phyloP scores from a whole-genome alignment of 2,888 invertebrate species.

The Protodeltote pygarga region DNA sequence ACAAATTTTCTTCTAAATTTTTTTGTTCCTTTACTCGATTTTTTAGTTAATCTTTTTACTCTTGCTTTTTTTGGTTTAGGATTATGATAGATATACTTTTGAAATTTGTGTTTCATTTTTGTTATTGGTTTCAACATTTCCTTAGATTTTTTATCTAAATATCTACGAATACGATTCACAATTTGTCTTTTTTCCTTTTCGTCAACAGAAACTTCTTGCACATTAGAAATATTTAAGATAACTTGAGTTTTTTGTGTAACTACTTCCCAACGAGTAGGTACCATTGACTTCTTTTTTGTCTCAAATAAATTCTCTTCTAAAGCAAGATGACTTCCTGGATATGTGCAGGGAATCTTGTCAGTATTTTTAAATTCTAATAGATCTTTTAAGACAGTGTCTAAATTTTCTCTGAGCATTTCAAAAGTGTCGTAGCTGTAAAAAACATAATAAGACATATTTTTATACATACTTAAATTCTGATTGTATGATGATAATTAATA shows the following conservation, averaged over 20 bases:
- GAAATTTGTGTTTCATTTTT: slow-evolving; percentile 55
- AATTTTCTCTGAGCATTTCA: slow-evolving; percentile 94
- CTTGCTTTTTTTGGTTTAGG: slow-evolving; percentile 28
- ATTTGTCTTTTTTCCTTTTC: slow-evolving; percentile 60
- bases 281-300: slow-evolving; percentile 21
- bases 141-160: slow-evolving; percentile 66
- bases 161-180: slow-evolving; percentile 73
- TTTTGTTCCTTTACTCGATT: slow-evolving; percentile 10
- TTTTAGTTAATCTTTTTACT: slow-evolving; percentile 36
- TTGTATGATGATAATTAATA: not conserved
- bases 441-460: slow-evolving; percentile 3
- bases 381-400: slow-evolving; percentile 90
- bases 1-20: slow-evolving; percentile 36
- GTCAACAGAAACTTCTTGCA: slow-evolving; percentile 22
- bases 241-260: slow-evolving; percentile 49
- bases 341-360: slow-evolving; percentile 63
- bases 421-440: slow-evolving; percentile 92
- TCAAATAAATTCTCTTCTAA: slow-evolving; percentile 66
- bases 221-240: slow-evolving; percentile 5
- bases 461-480: not conserved
- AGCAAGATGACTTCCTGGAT: slow-evolving; percentile 74
- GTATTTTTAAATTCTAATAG: slow-evolving; percentile 86
- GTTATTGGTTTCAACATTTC: slow-evolving; percentile 51
- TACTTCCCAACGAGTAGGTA: slow-evolving; percentile 26
- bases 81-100: slow-evolving; percentile 43